A percentile compares a stretch with the other conserved stretches of the same genome.
Evolutionary conservation across 2,797 vertebrate species (phyloP).

Genomic region (Acridotheres tristis): DNA sequence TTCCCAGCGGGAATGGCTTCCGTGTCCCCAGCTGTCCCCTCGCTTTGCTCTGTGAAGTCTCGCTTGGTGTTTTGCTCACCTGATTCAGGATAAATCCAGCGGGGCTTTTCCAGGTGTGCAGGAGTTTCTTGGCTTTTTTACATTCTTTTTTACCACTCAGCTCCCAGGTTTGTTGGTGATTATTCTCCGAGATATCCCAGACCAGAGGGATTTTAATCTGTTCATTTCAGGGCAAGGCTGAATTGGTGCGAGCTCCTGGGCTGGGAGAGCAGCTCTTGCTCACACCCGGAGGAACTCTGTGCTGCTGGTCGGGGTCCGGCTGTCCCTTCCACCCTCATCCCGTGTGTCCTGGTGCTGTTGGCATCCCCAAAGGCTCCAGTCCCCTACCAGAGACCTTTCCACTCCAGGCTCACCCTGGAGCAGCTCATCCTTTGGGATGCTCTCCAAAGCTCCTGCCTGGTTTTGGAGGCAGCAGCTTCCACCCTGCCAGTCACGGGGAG

Average conservation of each 20-base stretch:
- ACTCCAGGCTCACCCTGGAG: background rate
- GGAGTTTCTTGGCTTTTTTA: background rate
- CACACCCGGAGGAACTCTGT: rapidly evolving
- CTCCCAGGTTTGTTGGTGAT: background rate
- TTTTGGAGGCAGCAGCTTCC: background rate
- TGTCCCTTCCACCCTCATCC: background rate
- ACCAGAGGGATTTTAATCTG: rapidly evolving
- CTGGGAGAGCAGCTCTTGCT: background rate
- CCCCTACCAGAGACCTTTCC: background rate
- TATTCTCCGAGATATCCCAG: background rate
- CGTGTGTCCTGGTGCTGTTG: background rate
- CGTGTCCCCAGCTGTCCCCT: background rate
- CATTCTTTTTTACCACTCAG: background rate
- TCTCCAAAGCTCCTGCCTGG: background rate
- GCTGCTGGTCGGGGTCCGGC: background rate
- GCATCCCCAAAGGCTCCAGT: background rate
- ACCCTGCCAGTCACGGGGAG: rapidly evolving
- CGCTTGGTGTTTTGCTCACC: rapidly evolving
- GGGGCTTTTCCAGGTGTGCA: background rate
- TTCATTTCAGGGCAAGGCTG: background rate
- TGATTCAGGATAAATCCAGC: background rate
- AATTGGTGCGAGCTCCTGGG: rapidly evolving
- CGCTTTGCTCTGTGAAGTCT: rapidly evolving
- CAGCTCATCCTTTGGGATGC: background rate
- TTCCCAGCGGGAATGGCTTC: background rate